Conservation (phyloP, 1,140 invertebrate genomes). For the Coenobita brevimanus region DNA sequence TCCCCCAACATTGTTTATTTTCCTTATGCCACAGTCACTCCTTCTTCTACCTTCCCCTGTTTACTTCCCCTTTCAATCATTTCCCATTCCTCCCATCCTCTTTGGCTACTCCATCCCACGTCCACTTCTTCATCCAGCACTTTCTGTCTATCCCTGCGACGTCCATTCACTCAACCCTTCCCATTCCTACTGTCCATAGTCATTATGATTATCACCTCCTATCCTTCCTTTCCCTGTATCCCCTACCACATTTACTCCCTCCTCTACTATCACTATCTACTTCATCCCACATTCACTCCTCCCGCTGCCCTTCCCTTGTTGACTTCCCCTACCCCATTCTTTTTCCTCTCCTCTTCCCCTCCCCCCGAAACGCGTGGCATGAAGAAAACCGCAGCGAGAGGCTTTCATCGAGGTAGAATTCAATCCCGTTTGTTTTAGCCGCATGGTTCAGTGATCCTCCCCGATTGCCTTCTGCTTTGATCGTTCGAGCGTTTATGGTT, state of each 20-base stretch:
- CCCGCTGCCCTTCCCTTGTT: too few relatives aligned
- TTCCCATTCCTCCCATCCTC: background rate
- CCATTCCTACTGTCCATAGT: too few relatives aligned
- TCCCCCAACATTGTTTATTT: background rate
- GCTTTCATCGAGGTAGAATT: conserved; percentile 60
- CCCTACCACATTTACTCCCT: too few relatives aligned
- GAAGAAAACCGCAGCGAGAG: conserved; percentile 53
- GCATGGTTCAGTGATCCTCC: conserved; percentile 61
- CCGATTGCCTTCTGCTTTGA: conserved; percentile 53
- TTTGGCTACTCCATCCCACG: too few relatives aligned
- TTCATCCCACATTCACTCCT: too few relatives aligned
- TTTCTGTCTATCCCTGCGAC: too few relatives aligned
- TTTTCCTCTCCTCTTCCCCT: too few relatives aligned
- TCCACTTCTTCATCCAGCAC: too few relatives aligned
- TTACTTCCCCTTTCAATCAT: background rate
- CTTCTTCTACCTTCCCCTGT: background rate
- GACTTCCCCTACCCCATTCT: too few relatives aligned
- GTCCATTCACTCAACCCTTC: too few relatives aligned
- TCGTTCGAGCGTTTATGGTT: conserved; percentile 56
- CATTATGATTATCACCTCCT: background rate
- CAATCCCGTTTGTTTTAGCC: conserved; percentile 64
- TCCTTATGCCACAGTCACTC: background rate
- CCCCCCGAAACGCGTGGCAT: conserved; percentile 24
- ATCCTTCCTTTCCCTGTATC: too few relatives aligned
- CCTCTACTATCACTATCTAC: too few relatives aligned